These are phyloP conservation scores for Cantharis rustica DNA, from an alignment of 2,888 invertebrate species.

Conservation along the genomic window DNA sequence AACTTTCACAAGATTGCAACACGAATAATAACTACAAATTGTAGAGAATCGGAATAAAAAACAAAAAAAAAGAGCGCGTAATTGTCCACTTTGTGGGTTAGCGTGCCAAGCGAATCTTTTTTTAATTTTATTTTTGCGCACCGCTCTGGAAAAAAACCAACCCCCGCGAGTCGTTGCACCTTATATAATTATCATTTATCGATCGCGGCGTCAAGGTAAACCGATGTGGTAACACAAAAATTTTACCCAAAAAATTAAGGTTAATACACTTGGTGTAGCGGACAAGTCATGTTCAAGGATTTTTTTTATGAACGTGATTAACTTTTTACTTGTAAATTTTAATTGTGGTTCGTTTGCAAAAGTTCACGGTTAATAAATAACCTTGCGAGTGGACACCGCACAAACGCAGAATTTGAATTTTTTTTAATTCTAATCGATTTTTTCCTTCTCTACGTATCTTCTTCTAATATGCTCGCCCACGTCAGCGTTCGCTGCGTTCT, in stretches of 20 bases:
- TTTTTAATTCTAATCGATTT: background rate
- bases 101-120: background rate
- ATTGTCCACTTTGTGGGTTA: background rate
- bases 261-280: conserved; percentile 25
- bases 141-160: background rate
- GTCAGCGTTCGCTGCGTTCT: background rate
- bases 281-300: conserved; percentile 30
- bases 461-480: background rate
- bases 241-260: conserved; percentile 17
- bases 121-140: background rate
- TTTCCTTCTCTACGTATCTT: background rate
- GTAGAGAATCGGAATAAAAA: too few species aligned
- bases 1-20: background rate
- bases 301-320: conserved; percentile 9
- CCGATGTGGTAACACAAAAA: background rate
- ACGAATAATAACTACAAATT: background rate
- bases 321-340: conserved; percentile 23
- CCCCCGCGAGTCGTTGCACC: background rate
- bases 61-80: background rate
- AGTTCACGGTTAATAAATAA: conserved; percentile 17
- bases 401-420: background rate
- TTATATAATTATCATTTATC: background rate
- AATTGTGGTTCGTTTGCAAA: conserved; percentile 10
- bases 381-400: background rate
- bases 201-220: background rate